phyloP scores from a whole-genome alignment of 2,888 invertebrate species.

The Hoplodrina blanda region DNA sequence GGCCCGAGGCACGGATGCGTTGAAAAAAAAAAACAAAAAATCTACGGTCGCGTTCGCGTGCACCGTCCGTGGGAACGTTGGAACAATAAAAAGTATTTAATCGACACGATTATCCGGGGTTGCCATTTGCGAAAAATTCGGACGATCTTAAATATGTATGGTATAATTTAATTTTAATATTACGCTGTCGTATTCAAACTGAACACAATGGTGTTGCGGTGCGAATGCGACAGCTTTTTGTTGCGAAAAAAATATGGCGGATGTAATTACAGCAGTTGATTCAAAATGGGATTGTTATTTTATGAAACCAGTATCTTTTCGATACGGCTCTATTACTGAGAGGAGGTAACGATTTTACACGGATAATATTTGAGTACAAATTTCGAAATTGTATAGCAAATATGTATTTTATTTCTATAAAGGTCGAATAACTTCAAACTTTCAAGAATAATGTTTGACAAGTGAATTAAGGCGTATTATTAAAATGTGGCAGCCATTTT shows the following conservation, averaged over 20 bases:
- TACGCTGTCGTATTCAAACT: constrained; percentile 62
- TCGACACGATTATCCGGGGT: constrained; percentile 76
- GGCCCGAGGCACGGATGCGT: constrained; percentile 86
- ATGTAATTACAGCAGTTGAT: constrained; percentile 78
- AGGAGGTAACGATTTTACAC: constrained; percentile 67
- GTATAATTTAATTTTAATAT: constrained; percentile 61
- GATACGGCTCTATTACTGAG: constrained; percentile 65
- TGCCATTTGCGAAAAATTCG: constrained; percentile 81
- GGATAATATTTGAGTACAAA: constrained; percentile 55
- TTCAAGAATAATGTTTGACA: constrained; percentile 29
- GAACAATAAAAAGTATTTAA: constrained; percentile 80
- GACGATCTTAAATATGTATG: constrained; percentile 66
- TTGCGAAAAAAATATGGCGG: constrained; percentile 75
- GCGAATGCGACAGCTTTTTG: constrained; percentile 74
- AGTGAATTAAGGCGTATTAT: constrained; percentile 33
- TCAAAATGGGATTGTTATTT: constrained; percentile 65
- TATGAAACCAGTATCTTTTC: constrained; percentile 62
- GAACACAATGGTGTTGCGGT: constrained; percentile 70
- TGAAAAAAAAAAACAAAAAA: constrained; percentile 67
- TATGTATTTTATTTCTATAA: constrained; percentile 26
- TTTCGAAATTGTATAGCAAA: constrained; percentile 30
- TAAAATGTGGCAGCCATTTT: constrained; percentile 21
- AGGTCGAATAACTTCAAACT: constrained; percentile 35
- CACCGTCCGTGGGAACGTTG: constrained; percentile 85
- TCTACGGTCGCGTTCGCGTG: constrained; percentile 80